phyloP scores from a whole-genome alignment of 1,140 invertebrate genomes.

The Stenopsyche tienmushanensis region DNA sequence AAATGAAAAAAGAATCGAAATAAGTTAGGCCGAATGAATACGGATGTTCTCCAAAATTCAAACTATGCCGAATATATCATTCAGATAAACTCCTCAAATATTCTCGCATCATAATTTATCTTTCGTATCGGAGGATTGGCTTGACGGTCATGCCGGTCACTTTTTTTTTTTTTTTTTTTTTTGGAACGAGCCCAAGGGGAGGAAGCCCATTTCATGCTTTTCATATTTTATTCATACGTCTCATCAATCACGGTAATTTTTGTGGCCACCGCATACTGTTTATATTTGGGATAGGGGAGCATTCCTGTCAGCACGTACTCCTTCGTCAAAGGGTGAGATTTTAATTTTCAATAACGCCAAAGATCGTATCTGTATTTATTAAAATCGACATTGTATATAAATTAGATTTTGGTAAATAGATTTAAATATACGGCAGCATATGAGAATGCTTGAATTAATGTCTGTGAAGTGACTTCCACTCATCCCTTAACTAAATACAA shows the following conservation, averaged over 20 bases:
- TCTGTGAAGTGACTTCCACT: too few species aligned
- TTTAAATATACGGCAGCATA: neutral
- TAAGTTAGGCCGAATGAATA: too few species aligned
- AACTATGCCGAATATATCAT: neutral
- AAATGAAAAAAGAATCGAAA: neutral
- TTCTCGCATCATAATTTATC: conserved; percentile 14
- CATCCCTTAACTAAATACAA: too few species aligned
- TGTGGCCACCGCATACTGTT: neutral
- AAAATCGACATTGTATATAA: neutral
- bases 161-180: too few species aligned
- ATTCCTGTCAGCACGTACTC: neutral
- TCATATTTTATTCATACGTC: conserved; percentile 21
- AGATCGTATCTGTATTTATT: neutral
- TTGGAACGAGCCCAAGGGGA: neutral
- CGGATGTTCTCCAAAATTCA: too few species aligned
- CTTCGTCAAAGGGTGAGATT: neutral
- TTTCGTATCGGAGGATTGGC: too few species aligned
- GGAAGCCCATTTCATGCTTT: conserved; percentile 6
- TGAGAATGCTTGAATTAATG: too few species aligned
- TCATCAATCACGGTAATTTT: conserved; percentile 19
- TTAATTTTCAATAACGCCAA: too few species aligned
- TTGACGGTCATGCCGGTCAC: too few species aligned
- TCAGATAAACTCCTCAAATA: neutral
- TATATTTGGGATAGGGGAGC: neutral
- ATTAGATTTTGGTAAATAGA: neutral